phyloP scores from a whole-genome alignment of 35 echinoderm and acorn worm species.

The Ophiothrix spiculata region DNA sequence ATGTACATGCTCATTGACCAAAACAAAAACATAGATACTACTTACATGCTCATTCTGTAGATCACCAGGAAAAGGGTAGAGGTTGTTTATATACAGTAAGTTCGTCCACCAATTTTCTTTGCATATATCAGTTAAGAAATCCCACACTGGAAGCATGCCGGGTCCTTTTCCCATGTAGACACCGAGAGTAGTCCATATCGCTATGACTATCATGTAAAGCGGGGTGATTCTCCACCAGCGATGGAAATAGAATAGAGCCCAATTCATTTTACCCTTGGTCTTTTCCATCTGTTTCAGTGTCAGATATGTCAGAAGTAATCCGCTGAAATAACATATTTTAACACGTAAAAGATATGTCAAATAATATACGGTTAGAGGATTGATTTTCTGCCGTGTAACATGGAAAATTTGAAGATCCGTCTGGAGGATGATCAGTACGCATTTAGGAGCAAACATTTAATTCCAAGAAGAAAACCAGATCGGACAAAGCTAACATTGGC shows the following conservation, averaged over 20 bases:
- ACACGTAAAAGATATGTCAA: no score
- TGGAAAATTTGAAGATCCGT: no score
- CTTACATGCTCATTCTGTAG: no score
- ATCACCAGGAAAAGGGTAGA: constrained; percentile 50
- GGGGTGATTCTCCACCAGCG: constrained; percentile 81
- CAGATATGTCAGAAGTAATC: constrained; percentile 62
- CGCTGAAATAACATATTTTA: constrained; percentile 41
- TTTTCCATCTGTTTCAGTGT: constrained; percentile 72
- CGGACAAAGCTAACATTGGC: no score
- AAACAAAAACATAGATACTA: no score
- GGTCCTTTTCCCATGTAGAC: constrained; percentile 21
- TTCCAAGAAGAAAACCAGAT: no score
- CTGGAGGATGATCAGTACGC: no score
- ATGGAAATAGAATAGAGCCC: constrained; percentile 84
- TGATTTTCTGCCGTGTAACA: no score
- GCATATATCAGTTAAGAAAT: background rate
- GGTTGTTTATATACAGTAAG: constrained; percentile 52
- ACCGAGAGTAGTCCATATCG: constrained; percentile 43
- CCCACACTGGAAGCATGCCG: constrained; percentile 2
- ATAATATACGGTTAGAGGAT: no score
- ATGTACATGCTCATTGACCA: no score
- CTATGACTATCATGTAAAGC: constrained; percentile 55
- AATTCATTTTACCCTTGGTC: constrained; percentile 50
- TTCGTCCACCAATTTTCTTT: constrained; percentile 52
- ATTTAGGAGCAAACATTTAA: no score